Conservation (phyloP, 2,113 vertebrate species). For the Phaethon lepturus region DNA sequence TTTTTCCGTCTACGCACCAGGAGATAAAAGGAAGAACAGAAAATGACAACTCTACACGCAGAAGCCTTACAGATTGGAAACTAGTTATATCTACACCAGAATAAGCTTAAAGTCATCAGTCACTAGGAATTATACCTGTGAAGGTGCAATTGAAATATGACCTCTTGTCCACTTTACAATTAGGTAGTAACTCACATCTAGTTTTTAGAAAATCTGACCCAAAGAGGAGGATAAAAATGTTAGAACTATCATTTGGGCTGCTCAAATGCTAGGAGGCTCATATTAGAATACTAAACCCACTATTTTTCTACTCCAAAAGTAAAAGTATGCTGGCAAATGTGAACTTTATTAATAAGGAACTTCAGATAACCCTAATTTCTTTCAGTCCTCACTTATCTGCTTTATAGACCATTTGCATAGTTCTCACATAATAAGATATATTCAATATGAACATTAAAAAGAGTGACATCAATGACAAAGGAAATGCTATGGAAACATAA, state of each 20-base stretch:
- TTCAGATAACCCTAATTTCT: neutral
- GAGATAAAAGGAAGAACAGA: neutral
- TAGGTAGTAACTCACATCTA: neutral
- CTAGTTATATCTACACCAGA: neutral
- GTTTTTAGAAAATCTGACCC: neutral
- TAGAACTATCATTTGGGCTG: neutral
- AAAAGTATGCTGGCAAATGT: neutral
- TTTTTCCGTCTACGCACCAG: neutral
- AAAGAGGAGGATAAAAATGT: neutral
- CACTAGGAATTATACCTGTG: neutral
- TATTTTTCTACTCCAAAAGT: neutral
- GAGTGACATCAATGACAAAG: neutral
- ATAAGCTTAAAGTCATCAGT: neutral
- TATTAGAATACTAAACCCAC: neutral
- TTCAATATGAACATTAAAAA: neutral
- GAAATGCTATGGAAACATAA: neutral
- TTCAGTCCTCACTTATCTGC: neutral
- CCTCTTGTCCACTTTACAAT: neutral
- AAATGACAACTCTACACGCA: neutral
- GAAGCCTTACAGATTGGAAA: neutral
- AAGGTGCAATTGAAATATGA: neutral
- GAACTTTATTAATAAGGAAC: constrained; percentile 5
- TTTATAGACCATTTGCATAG: neutral
- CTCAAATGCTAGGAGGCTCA: neutral
- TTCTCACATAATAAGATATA: neutral